Base-by-base conservation (phyloP, 2,888 invertebrate species). In the Alcis repandata region DNA sequence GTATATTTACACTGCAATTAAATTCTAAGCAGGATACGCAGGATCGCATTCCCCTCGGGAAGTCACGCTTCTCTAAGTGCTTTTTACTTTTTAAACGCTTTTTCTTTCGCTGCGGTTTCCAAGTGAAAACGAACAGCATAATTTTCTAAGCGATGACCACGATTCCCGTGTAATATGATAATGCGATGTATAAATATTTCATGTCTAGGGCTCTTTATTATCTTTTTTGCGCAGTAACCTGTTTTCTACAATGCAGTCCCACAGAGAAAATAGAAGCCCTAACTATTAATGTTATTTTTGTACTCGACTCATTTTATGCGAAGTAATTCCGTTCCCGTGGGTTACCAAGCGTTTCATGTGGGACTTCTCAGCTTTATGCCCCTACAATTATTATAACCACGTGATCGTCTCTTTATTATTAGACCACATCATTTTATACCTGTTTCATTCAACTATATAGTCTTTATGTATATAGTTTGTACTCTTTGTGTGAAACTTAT, bases 101-200 rank as follows among this genome's bases (percentile, higher is more conserved):
- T 88, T 86, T 84, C 72, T 74, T 70, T 62, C 75, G 68, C 71
- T 79, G 82, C 77, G 82, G 84, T 86, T 86, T 82, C 83, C 83
- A 79, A 91, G 88, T 90, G 88, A 91, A 92, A 92, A 90, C 83
- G 87, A 88, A 90, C 83, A 87, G 89, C 84, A 90, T 90, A 89
- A 91, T 92, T 92, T 91, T 88, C 89, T 88, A 88, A 89, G 84
- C 90, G 85, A 88, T 88, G 86, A 87, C 89, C 91, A 91, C 90
- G 89, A 87, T 87, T 89, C 91, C 85, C 90, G 79, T 91, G 93
- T 92, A 92, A 91, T 92, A 93, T 93, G 92, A 92, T 93, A 93
- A 93, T 92, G 88, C 81, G 80, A 85, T 80, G 85, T 89, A 92
- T 91, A 91, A 90, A 91, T 92, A 90, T 91, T 92, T 90, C 86